Evolutionary conservation across 2,797 vertebrate genomes (phyloP).

Genomic region (Schizopygopsis pylzovi): DNA sequence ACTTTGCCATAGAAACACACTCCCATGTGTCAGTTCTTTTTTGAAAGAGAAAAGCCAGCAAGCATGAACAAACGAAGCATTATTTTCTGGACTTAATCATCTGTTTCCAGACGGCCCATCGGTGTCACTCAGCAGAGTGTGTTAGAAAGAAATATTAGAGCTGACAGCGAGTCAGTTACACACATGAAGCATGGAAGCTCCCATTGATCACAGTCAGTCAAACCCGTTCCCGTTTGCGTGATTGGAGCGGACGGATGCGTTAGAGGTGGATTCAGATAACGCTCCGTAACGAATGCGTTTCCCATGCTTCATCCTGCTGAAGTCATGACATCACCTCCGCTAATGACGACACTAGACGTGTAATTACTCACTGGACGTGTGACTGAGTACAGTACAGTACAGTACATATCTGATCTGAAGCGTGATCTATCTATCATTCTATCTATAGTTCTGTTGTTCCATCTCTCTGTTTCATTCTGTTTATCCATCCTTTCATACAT

Average conservation of each 20-base stretch:
- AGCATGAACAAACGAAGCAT: constrained; percentile 49
- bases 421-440: too few species aligned
- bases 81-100: constrained; percentile 66
- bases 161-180: constrained; percentile 57
- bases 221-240: not conserved
- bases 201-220: constrained; percentile 47
- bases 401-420: not conserved
- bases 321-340: constrained; percentile 46
- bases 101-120: constrained; percentile 51
- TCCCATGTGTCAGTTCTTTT: not conserved
- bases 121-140: constrained; percentile 46
- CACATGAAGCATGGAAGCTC: constrained; percentile 8
- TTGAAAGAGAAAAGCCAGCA: not conserved
- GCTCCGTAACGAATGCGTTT: not conserved
- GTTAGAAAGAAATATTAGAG: constrained; percentile 68
- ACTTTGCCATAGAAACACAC: not conserved
- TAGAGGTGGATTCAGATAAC: not conserved
- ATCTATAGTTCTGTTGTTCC: not conserved
- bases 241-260: not conserved
- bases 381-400: not conserved
- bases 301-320: constrained; percentile 8
- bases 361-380: constrained; percentile 2
- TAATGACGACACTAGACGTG: not conserved
- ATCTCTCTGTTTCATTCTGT: too few species aligned
- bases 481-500: too few species aligned